phyloP scores from a whole-genome alignment of 2,113 vertebrate genomes.

The Mobula hypostoma region DNA sequence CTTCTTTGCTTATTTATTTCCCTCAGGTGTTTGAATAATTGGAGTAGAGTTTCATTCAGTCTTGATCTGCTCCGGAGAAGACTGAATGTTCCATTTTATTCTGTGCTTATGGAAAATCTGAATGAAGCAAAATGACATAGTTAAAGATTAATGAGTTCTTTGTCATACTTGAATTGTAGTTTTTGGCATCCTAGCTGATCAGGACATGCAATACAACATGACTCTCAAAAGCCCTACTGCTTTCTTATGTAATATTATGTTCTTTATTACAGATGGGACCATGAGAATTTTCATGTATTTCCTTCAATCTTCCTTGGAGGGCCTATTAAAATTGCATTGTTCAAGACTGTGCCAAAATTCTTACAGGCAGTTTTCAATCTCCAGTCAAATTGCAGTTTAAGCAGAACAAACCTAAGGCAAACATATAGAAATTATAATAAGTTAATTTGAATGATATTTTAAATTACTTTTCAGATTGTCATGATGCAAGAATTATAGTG shows the following conservation, averaged over 20 bases:
- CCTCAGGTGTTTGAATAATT: not conserved
- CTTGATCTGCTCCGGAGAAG: not conserved
- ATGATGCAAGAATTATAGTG: not conserved
- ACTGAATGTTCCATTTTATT: not conserved
- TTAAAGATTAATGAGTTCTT: not conserved
- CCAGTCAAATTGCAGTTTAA: not conserved
- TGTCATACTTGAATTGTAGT: not conserved
- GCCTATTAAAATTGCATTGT: not conserved
- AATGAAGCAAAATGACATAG: not conserved
- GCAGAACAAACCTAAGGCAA: not conserved
- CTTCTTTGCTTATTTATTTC: conserved; percentile 9
- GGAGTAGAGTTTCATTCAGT: not conserved
- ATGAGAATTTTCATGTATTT: not conserved
- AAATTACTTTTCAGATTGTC: not conserved
- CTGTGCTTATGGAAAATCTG: not conserved
- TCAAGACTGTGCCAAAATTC: not conserved
- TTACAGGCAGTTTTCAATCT: not conserved
- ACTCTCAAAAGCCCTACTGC: not conserved
- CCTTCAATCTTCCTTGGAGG: not conserved
- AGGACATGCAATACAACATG: not conserved
- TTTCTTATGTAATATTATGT: not conserved
- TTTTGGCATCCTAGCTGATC: not conserved
- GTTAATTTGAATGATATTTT: not conserved
- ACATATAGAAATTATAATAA: not conserved
- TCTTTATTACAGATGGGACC: not conserved